Conservation (phyloP, 92 coral and sea anemone species). For the Palythoa grandiflora region DNA sequence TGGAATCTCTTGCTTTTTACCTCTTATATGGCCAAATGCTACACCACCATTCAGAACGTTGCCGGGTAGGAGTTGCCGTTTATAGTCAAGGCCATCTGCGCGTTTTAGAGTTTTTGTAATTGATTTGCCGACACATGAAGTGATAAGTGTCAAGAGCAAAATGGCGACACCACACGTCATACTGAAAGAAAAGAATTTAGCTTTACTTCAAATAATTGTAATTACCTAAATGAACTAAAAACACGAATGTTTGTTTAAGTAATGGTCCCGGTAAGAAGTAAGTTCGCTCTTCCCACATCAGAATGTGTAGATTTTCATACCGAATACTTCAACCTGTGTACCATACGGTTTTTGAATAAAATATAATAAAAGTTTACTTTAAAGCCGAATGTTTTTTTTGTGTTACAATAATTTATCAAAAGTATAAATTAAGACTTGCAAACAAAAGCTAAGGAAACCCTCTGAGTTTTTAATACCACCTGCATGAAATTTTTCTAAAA, state of each 20-base stretch:
- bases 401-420: no score
- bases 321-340: no score
- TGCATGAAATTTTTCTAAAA: no score
- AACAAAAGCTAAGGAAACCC: no score
- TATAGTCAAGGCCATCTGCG: background rate
- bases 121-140: slow-evolving; percentile 13
- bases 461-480: no score
- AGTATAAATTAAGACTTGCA: no score
- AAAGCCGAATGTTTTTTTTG: no score
- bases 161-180: slow-evolving; percentile 9
- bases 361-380: no score
- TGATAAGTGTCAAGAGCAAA: slow-evolving; percentile 11
- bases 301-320: no score
- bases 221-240: background rate
- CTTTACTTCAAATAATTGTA: background rate
- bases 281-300: no score
- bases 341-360: no score
- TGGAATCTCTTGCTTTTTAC: slow-evolving; percentile 37
- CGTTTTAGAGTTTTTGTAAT: background rate
- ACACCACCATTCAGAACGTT: slow-evolving; percentile 18
- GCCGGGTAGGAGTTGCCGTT: slow-evolving; percentile 12
- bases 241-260: background rate
- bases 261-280: no score
- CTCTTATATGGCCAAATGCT: slow-evolving; percentile 23
- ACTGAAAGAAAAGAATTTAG: background rate